Conservation (phyloP, 2,888 invertebrate genomes). For the Empis stercorea region DNA sequence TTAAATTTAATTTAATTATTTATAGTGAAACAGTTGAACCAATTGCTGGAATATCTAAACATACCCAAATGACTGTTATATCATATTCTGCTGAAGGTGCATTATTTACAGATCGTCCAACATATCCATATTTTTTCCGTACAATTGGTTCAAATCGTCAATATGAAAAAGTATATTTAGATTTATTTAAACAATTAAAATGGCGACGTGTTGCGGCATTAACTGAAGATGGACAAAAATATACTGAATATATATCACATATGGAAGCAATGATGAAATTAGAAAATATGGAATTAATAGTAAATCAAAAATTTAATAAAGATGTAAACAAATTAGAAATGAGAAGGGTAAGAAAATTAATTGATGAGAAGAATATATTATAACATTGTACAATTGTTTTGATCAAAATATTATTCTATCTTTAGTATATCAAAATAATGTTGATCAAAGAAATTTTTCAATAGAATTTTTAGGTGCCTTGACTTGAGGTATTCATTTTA, state of each 20-base stretch:
- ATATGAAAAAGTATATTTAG: conserved; percentile 44
- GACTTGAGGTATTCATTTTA: too few relatives aligned
- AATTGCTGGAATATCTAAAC: conserved; percentile 60
- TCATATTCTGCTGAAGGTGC: conserved; percentile 70
- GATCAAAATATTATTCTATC: too few relatives aligned
- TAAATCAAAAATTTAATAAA: conserved; percentile 55
- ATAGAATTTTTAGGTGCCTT: too few relatives aligned
- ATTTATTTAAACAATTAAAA: conserved; percentile 43
- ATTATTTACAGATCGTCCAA: conserved; percentile 51
- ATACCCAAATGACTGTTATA: conserved; percentile 57
- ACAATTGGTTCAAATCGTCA: conserved; percentile 68
- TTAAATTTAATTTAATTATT: conserved; percentile 27
- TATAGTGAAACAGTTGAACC: conserved; percentile 74
- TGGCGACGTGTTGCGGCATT: conserved; percentile 65
- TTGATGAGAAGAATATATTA: too few relatives aligned
- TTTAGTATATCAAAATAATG: too few relatives aligned
- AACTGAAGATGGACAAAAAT: conserved; percentile 67
- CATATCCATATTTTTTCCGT: conserved; percentile 66
- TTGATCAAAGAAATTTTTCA: too few relatives aligned
- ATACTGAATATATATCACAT: conserved; percentile 60
- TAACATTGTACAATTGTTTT: too few relatives aligned
- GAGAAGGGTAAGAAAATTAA: conserved; percentile 41
- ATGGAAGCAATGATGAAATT: conserved; percentile 52
- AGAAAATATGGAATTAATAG: conserved; percentile 49
- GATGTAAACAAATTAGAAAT: conserved; percentile 42